Percentiles rank a stretch among this genome's conserved stretches.
These are phyloP conservation scores for Rhodinocichla rosea DNA, from an alignment of 2,113 vertebrate species.

Conservation along the genomic window DNA sequence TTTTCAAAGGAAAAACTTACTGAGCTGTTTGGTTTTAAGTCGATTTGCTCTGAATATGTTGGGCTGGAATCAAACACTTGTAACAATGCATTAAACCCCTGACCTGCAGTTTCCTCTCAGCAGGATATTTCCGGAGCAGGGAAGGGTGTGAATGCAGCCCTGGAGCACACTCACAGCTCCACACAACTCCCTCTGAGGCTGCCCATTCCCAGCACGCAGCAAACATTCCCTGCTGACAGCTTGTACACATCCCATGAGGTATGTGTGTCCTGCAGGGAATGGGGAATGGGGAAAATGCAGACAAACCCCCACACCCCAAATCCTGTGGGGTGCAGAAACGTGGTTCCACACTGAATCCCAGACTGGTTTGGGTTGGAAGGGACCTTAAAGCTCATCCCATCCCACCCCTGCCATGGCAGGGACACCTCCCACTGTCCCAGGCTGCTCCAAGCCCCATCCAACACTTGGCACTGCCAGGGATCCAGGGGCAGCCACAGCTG, in stretches of 20 bases:
- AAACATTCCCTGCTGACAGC: not conserved
- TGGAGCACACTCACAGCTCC: not conserved
- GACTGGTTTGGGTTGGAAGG: not conserved
- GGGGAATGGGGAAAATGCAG: accelerated
- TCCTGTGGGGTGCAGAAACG: not conserved
- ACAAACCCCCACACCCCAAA: not conserved
- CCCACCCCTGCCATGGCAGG: not conserved
- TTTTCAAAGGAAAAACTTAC: not conserved
- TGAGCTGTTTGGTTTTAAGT: not conserved
- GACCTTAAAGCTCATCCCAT: not conserved
- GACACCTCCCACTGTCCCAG: not conserved
- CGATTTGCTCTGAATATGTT: not conserved
- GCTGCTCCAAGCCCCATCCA: accelerated
- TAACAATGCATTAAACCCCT: constrained; percentile 20
- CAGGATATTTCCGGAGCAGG: constrained; percentile 4
- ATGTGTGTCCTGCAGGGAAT: not conserved
- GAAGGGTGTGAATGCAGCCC: not conserved
- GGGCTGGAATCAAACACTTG: not conserved
- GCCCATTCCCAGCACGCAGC: not conserved
- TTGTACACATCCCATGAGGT: not conserved
- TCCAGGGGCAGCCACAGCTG: not conserved
- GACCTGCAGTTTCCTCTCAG: constrained; percentile 14
- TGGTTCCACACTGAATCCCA: not conserved
- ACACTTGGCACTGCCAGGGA: not conserved
- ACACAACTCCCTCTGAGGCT: not conserved